Evolutionary conservation across 2,888 invertebrate species (phyloP), one percentile per base, ranked within the genome.

Genomic region (Antheraea yamamai): DNA sequence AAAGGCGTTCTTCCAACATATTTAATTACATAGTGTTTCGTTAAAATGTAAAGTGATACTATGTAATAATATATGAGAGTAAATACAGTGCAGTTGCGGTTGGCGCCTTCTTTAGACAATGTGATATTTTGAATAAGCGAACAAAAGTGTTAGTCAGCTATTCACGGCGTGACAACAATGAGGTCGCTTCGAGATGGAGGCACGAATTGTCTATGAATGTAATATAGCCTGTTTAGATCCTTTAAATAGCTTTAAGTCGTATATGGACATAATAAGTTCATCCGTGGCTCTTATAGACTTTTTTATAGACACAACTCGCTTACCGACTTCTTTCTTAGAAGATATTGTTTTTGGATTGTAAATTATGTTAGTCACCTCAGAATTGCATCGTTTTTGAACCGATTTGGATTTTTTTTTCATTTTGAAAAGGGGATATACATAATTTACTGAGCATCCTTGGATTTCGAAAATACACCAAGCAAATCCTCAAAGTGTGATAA

Each of bases 101-200:
- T 78, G 80, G 81, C 82, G 80, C 83, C 83, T 83, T 86, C 83
- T 81, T 83, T 84, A 78, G 81, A 83, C 81, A 82, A 86, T 85
- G 84, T 85, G 80, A 82, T 87, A 87, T 85, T 87, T 84, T 85
- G 80, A 84, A 85, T 81, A 78, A 79, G 70, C 80, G 85, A 87
- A 89, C 87, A 91, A 91, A 88, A 87, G 83, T 84, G 80, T 82
- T 77, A 83, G 85, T 84, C 82, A 85, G 84, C 84, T 83, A 85
- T 84, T 87, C 83, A 85, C 79, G 82, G 78, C 77, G 78, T 79
- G 81, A 81, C 82, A 86, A 87, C 87, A 88, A 89, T 87, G 82
- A 83, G 76, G 74, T 76, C 74, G 79, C 79, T 75, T 84, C 77
- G 76, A 82, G 81, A 78, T 80, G 79, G 76, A 77, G 77, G 75